These are phyloP conservation scores for Zaprionus tsacasi DNA, from an alignment of 1,140 invertebrate species.

Conservation along the genomic window DNA sequence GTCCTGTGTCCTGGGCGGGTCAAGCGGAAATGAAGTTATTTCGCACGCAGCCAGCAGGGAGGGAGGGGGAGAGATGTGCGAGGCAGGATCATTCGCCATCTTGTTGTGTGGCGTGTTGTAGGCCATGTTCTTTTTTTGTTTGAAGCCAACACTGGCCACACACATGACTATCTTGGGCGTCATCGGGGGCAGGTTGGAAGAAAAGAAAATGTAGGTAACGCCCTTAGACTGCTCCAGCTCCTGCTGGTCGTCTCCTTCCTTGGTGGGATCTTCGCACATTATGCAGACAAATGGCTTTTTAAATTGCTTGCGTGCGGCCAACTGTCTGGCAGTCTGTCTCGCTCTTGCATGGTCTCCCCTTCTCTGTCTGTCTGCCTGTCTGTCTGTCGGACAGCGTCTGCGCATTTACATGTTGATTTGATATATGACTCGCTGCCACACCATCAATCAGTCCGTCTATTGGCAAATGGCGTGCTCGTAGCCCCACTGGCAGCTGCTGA, in stretches of 20 bases:
- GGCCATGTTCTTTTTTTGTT: conserved; percentile 52
- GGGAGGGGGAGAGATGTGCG: not conserved
- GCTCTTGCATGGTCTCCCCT: not conserved
- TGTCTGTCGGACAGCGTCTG: conserved; percentile 12
- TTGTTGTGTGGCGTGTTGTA: conserved; percentile 63
- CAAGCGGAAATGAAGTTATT: conserved; percentile 74
- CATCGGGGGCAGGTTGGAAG: conserved; percentile 31
- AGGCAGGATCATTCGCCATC: conserved; percentile 23
- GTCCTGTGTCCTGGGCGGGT: conserved; percentile 14
- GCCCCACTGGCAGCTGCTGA: conserved; percentile 28
- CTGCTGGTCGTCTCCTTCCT: not conserved
- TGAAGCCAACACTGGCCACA: not conserved
- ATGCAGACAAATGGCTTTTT: conserved; percentile 74
- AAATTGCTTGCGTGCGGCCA: conserved; percentile 73
- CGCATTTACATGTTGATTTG: conserved; percentile 76
- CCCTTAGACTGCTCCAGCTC: not conserved
- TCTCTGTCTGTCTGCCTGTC: conserved; percentile 4
- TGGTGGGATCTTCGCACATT: conserved; percentile 37
- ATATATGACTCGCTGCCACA: conserved; percentile 69
- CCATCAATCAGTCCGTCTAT: conserved; percentile 69
- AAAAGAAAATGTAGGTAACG: conserved; percentile 18
- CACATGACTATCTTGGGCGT: conserved; percentile 38
- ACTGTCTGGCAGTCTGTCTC: conserved; percentile 45
- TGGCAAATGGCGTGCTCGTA: conserved; percentile 36
- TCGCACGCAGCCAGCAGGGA: conserved; percentile 58